phyloP scores from a whole-genome alignment of 2,888 invertebrate genomes.

The Nomada flava region DNA sequence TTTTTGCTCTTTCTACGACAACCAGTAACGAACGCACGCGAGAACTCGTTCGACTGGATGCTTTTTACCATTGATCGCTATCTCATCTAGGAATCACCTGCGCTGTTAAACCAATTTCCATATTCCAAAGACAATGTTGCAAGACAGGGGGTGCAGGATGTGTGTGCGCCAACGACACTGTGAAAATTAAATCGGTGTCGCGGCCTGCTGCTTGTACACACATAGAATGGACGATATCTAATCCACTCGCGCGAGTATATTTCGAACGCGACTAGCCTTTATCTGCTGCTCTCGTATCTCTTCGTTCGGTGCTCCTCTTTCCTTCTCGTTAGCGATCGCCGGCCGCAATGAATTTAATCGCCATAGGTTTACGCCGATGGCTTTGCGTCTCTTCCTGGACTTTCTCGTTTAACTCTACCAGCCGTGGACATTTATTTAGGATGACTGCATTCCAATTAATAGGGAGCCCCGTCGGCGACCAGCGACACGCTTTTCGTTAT shows the following conservation, averaged over 20 bases:
- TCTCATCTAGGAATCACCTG: constrained; percentile 51
- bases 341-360: constrained; percentile 75
- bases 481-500: constrained; percentile 2
- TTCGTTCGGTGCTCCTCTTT: constrained; percentile 45
- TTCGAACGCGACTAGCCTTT: constrained; percentile 58
- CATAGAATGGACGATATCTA: constrained; percentile 51
- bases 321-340: constrained; percentile 61
- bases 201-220: constrained; percentile 1
- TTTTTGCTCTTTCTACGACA: background rate
- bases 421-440: constrained; percentile 50
- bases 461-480: constrained; percentile 48
- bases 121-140: constrained; percentile 64
- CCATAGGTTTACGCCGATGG: constrained; percentile 26
- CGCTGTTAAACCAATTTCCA: constrained; percentile 58
- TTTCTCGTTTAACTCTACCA: constrained; percentile 38
- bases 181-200: constrained; percentile 59
- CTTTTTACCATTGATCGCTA: constrained; percentile 51
- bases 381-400: background rate
- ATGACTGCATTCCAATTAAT: constrained; percentile 74
- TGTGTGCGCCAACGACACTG: background rate
- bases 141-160: constrained; percentile 11
- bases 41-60: constrained; percentile 50
- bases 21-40: constrained; percentile 13
- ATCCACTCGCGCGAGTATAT: constrained; percentile 54
- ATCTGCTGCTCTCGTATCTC: constrained; percentile 47